These are phyloP conservation scores for Drosophila athabasca DNA, from an alignment of 1,140 invertebrate species.

Conservation along the genomic window DNA sequence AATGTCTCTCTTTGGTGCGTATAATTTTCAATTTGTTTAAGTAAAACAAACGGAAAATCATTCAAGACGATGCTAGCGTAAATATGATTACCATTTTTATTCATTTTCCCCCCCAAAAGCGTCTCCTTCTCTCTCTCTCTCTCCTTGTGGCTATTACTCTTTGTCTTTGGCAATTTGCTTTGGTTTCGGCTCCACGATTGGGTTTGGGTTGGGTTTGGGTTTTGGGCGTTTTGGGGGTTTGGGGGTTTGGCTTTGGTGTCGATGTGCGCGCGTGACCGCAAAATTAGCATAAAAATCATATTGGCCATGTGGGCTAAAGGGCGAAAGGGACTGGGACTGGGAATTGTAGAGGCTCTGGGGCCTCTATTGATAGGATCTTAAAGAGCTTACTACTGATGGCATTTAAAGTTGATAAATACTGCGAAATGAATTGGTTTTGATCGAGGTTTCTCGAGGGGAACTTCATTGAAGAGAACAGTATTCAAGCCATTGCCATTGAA, in stretches of 20 bases:
- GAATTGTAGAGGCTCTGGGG: neutral
- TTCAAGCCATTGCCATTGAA: no score
- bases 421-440: neutral
- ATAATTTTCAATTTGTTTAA: constrained; percentile 82
- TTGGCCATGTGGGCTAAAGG: constrained; percentile 56
- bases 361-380: constrained; percentile 35
- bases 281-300: constrained; percentile 82
- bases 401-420: constrained; percentile 29
- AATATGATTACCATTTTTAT: constrained; percentile 78
- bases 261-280: constrained; percentile 68
- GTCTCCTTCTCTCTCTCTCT: constrained; percentile 21
- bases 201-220: constrained; percentile 37
- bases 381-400: constrained; percentile 24
- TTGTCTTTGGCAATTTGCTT: constrained; percentile 62
- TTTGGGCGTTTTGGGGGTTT: neutral
- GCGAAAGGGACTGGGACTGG: neutral
- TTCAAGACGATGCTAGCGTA: constrained; percentile 57
- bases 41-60: constrained; percentile 76
- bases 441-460: neutral
- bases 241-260: constrained; percentile 47
- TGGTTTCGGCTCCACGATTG: constrained; percentile 56
- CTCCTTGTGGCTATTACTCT: constrained; percentile 8
- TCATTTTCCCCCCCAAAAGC: constrained; percentile 43
- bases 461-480: no score
- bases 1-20: constrained; percentile 42